Evolutionary conservation across 1,140 invertebrate species (phyloP), one percentile per base, ranked within the genome.

Genomic region (Drosophila santomea): DNA sequence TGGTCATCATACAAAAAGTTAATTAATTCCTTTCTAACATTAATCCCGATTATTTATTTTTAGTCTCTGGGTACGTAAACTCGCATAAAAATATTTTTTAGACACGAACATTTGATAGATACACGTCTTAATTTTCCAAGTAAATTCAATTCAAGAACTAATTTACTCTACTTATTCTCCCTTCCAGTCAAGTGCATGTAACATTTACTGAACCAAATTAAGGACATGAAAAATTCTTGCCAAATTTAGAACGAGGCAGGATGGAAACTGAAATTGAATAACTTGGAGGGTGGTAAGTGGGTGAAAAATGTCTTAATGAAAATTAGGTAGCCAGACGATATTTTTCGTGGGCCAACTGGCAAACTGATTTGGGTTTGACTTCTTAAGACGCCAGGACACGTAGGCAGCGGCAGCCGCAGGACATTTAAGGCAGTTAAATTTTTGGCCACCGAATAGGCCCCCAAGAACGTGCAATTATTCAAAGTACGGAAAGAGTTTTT

Each of bases 391-490:
- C 61, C 72, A 39, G 41, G 62, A 74, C 73, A 75, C 73, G 73
- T 76, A 75, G 64, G 64, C 61, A 20, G 38, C 36, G 56, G 10
- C 47, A 23, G 73, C 61, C 73, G 54, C 45, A 76, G 72, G 71
- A 52, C 61, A 75, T 67, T 75, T 47, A 74, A 51, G 45, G 54
- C 52, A 32, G 61, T 66, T 75, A 66, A 58, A 59, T 48, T 55
- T 64, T 32, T 43, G 41, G 56, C 63, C 48, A 59, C 48, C 55
- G 43, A 73, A 63, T 61, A 63, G 60, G 39, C 43, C 55, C 50
- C 50, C 17, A 17, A 58, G 74, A 58, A 81, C 81, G 82, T 85
- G 78, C 83, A 86, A 85, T 85, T 85, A 85, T 85, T 85, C 81
- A 85, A 81, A 85, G 81, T 85, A 67, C 78, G 77, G 57, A 75